These are phyloP conservation scores for Cheirogaleus major DNA, from an alignment of 2,797 vertebrate species.

Conservation along the genomic window DNA sequence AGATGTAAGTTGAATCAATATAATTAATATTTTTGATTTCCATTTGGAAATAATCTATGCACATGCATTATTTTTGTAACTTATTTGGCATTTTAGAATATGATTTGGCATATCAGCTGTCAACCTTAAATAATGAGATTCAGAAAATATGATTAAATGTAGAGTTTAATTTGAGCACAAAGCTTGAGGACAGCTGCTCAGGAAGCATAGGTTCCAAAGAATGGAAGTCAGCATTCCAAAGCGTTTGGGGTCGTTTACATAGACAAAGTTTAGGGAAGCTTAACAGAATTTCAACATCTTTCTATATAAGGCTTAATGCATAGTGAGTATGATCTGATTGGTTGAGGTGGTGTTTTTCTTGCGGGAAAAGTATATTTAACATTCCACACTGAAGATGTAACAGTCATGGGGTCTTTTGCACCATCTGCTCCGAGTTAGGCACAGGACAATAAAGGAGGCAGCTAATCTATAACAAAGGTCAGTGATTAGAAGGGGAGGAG, in stretches of 20 bases:
- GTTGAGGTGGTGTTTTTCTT: not conserved
- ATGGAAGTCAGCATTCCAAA: not conserved
- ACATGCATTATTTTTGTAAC: not conserved
- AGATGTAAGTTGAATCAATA: not conserved
- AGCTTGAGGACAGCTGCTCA: not conserved
- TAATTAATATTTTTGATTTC: not conserved
- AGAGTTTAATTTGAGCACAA: not conserved
- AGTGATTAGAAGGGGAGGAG: not conserved
- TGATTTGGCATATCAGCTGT: not conserved
- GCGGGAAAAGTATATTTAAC: not conserved
- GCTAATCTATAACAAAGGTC: not conserved
- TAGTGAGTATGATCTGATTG: not conserved
- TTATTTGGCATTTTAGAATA: slow-evolving; percentile 35
- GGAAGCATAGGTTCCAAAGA: not conserved
- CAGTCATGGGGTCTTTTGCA: not conserved
- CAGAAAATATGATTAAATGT: not conserved
- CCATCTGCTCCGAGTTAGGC: not conserved
- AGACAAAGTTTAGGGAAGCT: not conserved
- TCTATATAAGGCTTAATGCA: not conserved
- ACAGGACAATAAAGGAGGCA: not conserved
- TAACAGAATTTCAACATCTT: not conserved
- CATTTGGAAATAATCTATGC: slow-evolving; percentile 7
- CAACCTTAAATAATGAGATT: not conserved
- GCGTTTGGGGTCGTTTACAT: not conserved
- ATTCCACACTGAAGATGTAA: not conserved